Conservation (phyloP, 2,113 vertebrate genomes). For the Thunnus thynnus region DNA sequence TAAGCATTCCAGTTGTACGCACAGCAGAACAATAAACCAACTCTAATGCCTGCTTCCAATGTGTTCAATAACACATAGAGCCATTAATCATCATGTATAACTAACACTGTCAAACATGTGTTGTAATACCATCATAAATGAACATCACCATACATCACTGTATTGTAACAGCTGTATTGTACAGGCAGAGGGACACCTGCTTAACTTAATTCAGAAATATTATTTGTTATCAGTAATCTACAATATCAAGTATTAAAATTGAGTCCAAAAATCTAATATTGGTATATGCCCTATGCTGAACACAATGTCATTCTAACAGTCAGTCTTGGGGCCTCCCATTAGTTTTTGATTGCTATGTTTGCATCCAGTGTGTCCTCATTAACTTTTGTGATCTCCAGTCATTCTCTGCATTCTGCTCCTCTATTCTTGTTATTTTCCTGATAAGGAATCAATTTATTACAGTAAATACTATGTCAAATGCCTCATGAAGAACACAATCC, state of each 20-base stretch:
- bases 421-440: constrained; percentile 33
- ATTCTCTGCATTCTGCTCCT: constrained; percentile 27
- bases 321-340: constrained; percentile 10
- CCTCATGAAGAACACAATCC: constrained; percentile 2
- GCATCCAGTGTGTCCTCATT: constrained; percentile 45
- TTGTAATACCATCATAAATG: background rate
- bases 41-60: too few species aligned
- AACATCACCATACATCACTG: too few species aligned
- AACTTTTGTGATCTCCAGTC: constrained; percentile 43
- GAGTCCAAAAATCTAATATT: constrained; percentile 10
- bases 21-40: too few species aligned
- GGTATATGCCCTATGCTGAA: background rate
- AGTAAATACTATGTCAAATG: constrained; percentile 36
- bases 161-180: background rate
- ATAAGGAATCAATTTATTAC: constrained; percentile 47
- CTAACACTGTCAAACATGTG: background rate
- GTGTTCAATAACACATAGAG: too few species aligned
- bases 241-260: background rate
- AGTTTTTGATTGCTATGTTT: constrained; percentile 46
- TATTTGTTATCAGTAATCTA: background rate
- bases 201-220: too few species aligned
- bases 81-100: too few species aligned
- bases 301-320: constrained; percentile 1
- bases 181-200: too few species aligned
- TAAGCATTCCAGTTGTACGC: too few species aligned